These are phyloP conservation scores for Trichoplax adhaerens DNA, from an alignment of 37 sponge, comb jelly and placozoan species.

Conservation along the genomic window DNA sequence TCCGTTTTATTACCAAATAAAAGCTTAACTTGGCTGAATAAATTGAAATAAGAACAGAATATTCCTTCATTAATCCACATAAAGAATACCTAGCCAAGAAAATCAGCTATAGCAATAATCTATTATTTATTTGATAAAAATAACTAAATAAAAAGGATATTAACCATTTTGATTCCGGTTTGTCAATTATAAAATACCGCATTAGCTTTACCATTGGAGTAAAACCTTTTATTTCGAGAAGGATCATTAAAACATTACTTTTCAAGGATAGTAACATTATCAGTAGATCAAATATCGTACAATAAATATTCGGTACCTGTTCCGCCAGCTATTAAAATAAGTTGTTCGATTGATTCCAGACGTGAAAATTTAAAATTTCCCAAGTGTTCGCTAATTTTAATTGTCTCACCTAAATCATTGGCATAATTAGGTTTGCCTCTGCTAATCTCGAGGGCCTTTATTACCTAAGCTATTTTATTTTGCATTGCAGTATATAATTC, in stretches of 20 bases:
- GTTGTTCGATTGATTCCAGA: conserved; percentile 7
- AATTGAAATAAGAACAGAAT: no score
- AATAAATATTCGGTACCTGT: conserved; percentile 23
- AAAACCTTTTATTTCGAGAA: conserved; percentile 25
- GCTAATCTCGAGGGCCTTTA: no score
- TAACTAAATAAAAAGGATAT: not conserved
- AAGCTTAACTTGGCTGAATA: conserved; percentile 14
- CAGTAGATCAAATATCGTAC: not conserved
- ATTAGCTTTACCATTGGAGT: conserved; percentile 62
- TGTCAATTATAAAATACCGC: conserved; percentile 6
- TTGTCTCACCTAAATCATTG: conserved; percentile 10
- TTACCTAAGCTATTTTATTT: no score
- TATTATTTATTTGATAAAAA: no score
- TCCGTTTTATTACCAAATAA: conserved; percentile 56
- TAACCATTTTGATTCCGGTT: not conserved
- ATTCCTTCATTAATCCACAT: no score
- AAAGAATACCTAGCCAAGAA: no score
- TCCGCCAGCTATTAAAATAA: conserved; percentile 57
- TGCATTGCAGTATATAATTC: no score
- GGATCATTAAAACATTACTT: not conserved
- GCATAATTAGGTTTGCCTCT: no score
- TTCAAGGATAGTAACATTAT: not conserved
- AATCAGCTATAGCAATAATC: no score
- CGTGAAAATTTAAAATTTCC: conserved; percentile 37
- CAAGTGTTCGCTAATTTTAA: conserved; percentile 43